Evolutionary conservation across 2,113 vertebrate genomes (phyloP), one percentile per base, ranked within the genome.

Genomic region (Dicaeum eximium): DNA sequence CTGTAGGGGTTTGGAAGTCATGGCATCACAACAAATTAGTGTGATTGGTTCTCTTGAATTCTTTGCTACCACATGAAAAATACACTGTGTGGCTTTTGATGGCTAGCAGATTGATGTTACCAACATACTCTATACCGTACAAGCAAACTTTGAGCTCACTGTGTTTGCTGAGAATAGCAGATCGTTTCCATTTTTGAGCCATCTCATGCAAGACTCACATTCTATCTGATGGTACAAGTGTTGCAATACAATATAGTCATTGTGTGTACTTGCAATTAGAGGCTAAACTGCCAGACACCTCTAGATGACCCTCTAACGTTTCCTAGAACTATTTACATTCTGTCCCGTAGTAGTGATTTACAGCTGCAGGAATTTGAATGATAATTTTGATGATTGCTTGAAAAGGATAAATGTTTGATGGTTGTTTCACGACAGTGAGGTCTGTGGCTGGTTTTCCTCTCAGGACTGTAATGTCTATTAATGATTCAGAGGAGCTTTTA

Each of bases 171-270:
- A 93, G 33, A 92, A 17, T 16, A 94, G 88, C 90, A 93, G 92
- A 91, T 92, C 22, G 82, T 96, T 79, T 91, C 92, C 96, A 89
- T 97, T 96, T 90, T 86, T 93, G 96, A 95, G 91, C 88, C 96
- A 97, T 97, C 95, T 92, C 97, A 97, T 94, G 96, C 97, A 89
- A 91, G 92, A 77, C 58, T 88, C 86, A 61, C 78, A 80, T 90
- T 89, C 70, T 94, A n/a, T 81, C 77, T 90, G 83, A 83, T 81
- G 56, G 96, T 97, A 92, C 97, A 97, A 97, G 94, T 97, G 96
- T 97, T 97, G 96, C 96, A 97, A 97, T 97, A 96, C 96, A 95
- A 87, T 72, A 85, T 38, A 97, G 92, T 93, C 91, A 90, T 95
- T 24, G 1, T 84, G 84, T 6, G 5, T 74, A 37, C 79, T 91